Evolutionary conservation across 2,888 invertebrate species (phyloP), one percentile per base, ranked within the genome.

Genomic region (Tortrix viridana): DNA sequence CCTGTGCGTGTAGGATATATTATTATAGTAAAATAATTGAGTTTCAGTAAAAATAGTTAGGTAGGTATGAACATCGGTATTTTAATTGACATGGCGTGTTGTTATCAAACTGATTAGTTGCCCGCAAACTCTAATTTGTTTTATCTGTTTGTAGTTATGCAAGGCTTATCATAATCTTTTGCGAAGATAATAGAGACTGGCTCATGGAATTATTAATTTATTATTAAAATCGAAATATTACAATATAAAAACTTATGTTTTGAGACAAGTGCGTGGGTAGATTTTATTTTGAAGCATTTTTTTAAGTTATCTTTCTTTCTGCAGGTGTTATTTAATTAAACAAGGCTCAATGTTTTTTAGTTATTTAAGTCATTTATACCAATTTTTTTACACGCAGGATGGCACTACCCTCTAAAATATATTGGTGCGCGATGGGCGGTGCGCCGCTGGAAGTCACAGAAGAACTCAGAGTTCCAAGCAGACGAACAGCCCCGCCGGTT

Each of bases 391-490:
- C 41, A 70, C 71, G 20, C 70, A 93, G 93, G 85, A 63, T 93
- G 93, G 93, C 92, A 91, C 73, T 92, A 87, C 60, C 73, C 80
- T 0, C 59, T 93, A 18, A 93, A 93, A 72, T 74, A 85, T 46
- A 59, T 88, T 26, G 81, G 81, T 69, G 92, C 92, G 1, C 77
- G 81, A 3, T 85, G 80, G 68, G 84, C 82, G 1, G 82, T 93
- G 1, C 80, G 76, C 6, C 78, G 81, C 41, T 91, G 89, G 88
- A 90, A 90, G 69, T 71, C 79, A 0, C 72, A 74, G 46, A 57
- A 81, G 37, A 66, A 74, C 56, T 55, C 76, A 58, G 49, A 69
- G 65, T 52, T 66, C 2, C 62, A 70, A 44, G 60, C 80, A 1
- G 79, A 81, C 58, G 82, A 91, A 66, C 75, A 75, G 2, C 83